Evolutionary conservation across 2,888 invertebrate genomes (phyloP).

Genomic region (Phasia obesa): DNA sequence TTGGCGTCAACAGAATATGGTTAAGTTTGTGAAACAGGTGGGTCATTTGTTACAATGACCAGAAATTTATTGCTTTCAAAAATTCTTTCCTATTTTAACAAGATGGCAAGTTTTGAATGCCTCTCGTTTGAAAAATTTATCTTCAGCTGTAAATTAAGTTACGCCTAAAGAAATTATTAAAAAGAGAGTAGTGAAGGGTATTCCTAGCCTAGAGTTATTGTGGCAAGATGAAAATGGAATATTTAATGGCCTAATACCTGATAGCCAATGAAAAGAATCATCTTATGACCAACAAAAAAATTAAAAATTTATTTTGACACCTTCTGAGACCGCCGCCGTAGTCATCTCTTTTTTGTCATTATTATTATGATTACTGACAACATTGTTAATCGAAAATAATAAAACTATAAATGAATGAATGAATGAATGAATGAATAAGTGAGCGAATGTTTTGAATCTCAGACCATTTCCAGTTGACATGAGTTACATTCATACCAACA

Average conservation of each 20-base stretch:
- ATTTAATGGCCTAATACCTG: conserved; percentile 85
- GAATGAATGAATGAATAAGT: conserved; percentile 20
- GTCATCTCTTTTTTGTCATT: conserved; percentile 8
- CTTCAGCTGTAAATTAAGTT: conserved; percentile 76
- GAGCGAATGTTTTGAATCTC: conserved; percentile 21
- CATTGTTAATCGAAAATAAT: conserved; percentile 55
- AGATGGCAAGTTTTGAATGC: conserved; percentile 86
- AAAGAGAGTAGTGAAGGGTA: conserved; percentile 84
- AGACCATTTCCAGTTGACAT: conserved; percentile 11
- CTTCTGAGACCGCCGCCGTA: neutral
- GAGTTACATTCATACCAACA: conserved; percentile 1
- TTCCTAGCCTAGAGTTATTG: conserved; percentile 88
- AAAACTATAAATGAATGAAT: conserved; percentile 30
- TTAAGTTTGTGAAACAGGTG: conserved; percentile 88
- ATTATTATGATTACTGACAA: conserved; percentile 54
- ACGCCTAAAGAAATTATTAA: conserved; percentile 84
- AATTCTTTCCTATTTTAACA: conserved; percentile 89
- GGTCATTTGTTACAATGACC: conserved; percentile 88
- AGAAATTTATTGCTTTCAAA: conserved; percentile 89
- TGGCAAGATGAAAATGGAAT: conserved; percentile 86
- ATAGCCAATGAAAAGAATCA: conserved; percentile 84
- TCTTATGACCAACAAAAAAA: too few species aligned
- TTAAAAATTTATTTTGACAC: too few species aligned
- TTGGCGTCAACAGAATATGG: conserved; percentile 87
- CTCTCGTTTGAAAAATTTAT: conserved; percentile 7